Evolutionary conservation across 2,888 invertebrate genomes (phyloP).

Genomic region (Mechanitis messenoides): DNA sequence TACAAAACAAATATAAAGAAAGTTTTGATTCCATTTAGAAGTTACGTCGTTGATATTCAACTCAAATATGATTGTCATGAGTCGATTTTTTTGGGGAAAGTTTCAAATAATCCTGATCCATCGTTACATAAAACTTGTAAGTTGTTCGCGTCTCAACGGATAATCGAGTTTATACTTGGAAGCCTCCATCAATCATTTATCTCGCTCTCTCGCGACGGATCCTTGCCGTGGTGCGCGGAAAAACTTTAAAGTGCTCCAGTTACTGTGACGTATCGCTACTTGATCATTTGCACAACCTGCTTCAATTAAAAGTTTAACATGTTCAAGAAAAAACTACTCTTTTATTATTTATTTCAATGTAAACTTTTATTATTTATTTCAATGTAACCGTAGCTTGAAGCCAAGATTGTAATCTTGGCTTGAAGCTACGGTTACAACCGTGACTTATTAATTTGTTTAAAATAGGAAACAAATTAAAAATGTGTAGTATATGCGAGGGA

Average conservation of each 20-base stretch:
- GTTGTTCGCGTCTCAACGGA: constrained; percentile 75
- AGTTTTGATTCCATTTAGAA: constrained; percentile 12
- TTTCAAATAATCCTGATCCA: constrained; percentile 74
- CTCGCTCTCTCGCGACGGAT: constrained; percentile 56
- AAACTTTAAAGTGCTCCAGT: constrained; percentile 71
- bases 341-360: neutral
- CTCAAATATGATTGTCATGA: constrained; percentile 72
- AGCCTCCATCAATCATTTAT: constrained; percentile 76
- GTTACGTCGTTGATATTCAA: constrained; percentile 44
- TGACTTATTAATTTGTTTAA: too few species aligned
- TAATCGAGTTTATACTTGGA: constrained; percentile 77
- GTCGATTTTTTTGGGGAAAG: constrained; percentile 66
- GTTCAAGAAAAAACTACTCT: constrained; percentile 1
- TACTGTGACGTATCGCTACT: constrained; percentile 59
- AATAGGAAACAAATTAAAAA: too few species aligned
- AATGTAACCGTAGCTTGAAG: too few species aligned
- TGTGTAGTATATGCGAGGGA: too few species aligned
- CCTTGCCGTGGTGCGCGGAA: constrained; percentile 49
- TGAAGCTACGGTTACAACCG: too few species aligned
- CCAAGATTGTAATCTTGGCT: too few species aligned
- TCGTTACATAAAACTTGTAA: constrained; percentile 76
- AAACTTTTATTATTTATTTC: constrained; percentile 1
- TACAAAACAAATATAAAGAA: constrained; percentile 6
- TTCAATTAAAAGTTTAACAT: constrained; percentile 38
- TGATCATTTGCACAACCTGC: constrained; percentile 43